Base-by-base conservation (phyloP, 1,140 invertebrate genomes). In the Drosophila pseudoobscura region DNA sequence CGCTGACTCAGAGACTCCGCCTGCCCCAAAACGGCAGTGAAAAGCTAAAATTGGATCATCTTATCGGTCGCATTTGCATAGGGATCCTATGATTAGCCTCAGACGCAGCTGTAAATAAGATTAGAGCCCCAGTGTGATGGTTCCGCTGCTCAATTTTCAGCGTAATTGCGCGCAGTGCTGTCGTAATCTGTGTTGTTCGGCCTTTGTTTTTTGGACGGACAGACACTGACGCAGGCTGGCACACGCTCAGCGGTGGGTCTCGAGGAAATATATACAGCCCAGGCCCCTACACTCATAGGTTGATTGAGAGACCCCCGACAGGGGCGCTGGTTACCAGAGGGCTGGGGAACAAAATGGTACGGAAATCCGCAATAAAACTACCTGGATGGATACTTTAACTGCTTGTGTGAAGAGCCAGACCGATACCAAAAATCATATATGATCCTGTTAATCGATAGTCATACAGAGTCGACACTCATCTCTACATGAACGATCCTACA, bases 121-220 rank as follows among this genome's bases (percentile, higher is more conserved):
- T 69, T 43, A 57, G 35, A n/a, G 9, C n/a, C 26, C 35, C 35
- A 49, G 65, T 17, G 51, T 13, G 35, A 39, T 39, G 35, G 35
- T 56, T 62, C 3, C 8, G 6, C 17, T 57, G 41, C 45, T 31
- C 44, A 47, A 31, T 0, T 22, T 47, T 6, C 39, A 24, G 15
- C 15, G n/a, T 29, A 24, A 46, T 39, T 39, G 35, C 35, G 35
- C 35, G 35, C 35, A 59, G 47, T 63, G 44, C 44, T 47, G 26
- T 7, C 31, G 1, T 35, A 35, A 39, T 51, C 7, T 55, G 63
- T 72, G 50, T 69, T 57, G 17, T 35, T 20, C 29, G 20, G 44
- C 17, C 52, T 73, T 73, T 56, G 57, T 73, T 73, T 62, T 73
- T 62, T 72, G 44, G 43, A 43, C 5, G 24, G 24, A 5, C 24